Base-by-base conservation (phyloP, 2,113 vertebrate species). In the Delphinus delphis region DNA sequence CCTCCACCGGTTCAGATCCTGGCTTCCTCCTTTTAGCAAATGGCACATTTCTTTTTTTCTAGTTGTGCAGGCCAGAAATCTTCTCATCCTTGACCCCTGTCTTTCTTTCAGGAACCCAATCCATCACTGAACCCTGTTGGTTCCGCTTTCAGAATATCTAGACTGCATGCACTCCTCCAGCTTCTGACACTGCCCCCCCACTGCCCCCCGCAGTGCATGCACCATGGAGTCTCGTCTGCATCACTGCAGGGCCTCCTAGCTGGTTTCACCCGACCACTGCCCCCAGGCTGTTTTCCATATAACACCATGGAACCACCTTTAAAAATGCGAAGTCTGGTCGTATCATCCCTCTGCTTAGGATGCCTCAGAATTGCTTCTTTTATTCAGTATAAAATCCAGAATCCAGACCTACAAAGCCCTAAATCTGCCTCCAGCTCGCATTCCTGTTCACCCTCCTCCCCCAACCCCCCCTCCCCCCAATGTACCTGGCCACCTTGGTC, bases 261-360 rank as follows among this genome's bases (percentile, higher is more conserved):
- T 31, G 36, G 15, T 26, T n/a, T 38, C 28, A 2, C 0, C 9
- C 0, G 8, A 1, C n/a, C 28, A 20, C 31, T 0, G 1, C 1
- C 8, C 33, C 26, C 25, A 12, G 13, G 44, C 58, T 55, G 21
- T 36, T 85, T 31, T 31, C 82, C 36, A 4, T 8, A 23, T 0
- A 50, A 50, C 47, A 7, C 47, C 36, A 36, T 12, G 33, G 44
- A 63, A n/a, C 21, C 50, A 53, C 6, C 26, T 58, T 81, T 67
- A 36, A 20, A 88, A 60, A 3, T 9, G 1, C 44, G 15, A 17
- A 79, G 26, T 36, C 18, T 12, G 8, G 23, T 8, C 13, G 1
- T 17, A 20, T 33, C 58, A 36, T 58, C 20, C 10, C 25, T 79
- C 65, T 65, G 44, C 47, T 12, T 28, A 23, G 74, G 71, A 41